phyloP scores from a whole-genome alignment of 92 coral and sea anemone genomes.

The Epizoanthus fatuus region DNA sequence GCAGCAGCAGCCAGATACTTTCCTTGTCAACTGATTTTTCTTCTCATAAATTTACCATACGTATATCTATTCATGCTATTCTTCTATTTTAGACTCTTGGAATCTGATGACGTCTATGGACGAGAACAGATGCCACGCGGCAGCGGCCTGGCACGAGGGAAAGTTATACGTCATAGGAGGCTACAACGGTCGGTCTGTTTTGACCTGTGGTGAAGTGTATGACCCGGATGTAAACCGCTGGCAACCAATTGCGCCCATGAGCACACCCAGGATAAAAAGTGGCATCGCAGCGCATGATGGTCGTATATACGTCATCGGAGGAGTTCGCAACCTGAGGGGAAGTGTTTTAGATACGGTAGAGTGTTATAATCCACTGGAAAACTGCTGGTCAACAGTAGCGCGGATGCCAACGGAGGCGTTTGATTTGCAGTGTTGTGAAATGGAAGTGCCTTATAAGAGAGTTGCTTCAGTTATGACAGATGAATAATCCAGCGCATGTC shows the following conservation, averaged over 20 bases:
- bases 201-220: constrained; percentile 84
- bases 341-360: constrained; percentile 67
- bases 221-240: constrained; percentile 75
- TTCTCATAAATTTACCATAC: background rate
- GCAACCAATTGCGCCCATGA: constrained; percentile 81
- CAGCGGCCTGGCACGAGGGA: constrained; percentile 69
- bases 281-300: constrained; percentile 82
- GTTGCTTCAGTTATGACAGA: constrained; percentile 62
- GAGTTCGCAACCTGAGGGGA: constrained; percentile 72
- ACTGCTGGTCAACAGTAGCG: constrained; percentile 76
- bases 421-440: constrained; percentile 67
- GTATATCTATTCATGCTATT: background rate
- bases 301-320: constrained; percentile 86
- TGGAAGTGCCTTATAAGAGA: constrained; percentile 65
- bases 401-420: constrained; percentile 72
- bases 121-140: constrained; percentile 74
- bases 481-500: background rate
- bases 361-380: constrained; percentile 67
- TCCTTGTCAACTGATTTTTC: background rate
- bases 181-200: constrained; percentile 73
- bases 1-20: no score
- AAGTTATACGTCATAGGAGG: constrained; percentile 91
- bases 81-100: constrained; percentile 77
- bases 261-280: constrained; percentile 77
- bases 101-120: constrained; percentile 71